Percentiles rank a stretch among this genome's conserved stretches.
These are phyloP conservation scores for Drosophila novamexicana DNA, from an alignment of 1,140 invertebrate species.

Conservation along the genomic window DNA sequence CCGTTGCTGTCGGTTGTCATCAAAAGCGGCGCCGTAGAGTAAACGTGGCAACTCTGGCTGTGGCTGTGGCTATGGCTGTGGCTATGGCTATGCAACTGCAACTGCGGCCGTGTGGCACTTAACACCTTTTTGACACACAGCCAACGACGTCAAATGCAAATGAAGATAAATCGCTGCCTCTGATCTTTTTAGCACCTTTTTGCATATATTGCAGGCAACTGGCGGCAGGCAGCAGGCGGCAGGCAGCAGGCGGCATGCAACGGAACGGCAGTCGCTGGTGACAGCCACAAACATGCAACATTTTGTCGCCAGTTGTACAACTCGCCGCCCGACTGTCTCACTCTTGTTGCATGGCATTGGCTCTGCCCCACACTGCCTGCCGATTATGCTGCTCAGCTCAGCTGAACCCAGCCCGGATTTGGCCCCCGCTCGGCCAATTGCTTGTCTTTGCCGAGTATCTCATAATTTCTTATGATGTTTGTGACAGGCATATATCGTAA, in stretches of 20 bases:
- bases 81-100: slow-evolving; percentile 14
- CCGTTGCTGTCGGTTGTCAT: slow-evolving; percentile 64
- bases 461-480: slow-evolving; percentile 47
- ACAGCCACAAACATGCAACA: slow-evolving; percentile 80
- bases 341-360: slow-evolving; percentile 4
- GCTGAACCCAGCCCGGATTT: slow-evolving; percentile 38
- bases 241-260: slow-evolving; percentile 7
- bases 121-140: slow-evolving; percentile 82
- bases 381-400: slow-evolving; percentile 5
- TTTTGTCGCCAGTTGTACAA: slow-evolving; percentile 80
- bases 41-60: slow-evolving; percentile 29
- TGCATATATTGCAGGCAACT: slow-evolving; percentile 65
- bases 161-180: slow-evolving; percentile 83
- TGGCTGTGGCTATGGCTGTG: slow-evolving; percentile 21
- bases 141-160: slow-evolving; percentile 82
- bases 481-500: slow-evolving; percentile 38
- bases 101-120: slow-evolving; percentile 64
- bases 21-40: slow-evolving; percentile 68
- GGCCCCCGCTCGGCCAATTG: slow-evolving; percentile 10
- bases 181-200: slow-evolving; percentile 84
- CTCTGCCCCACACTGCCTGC: slow-evolving; percentile 19
- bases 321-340: slow-evolving; percentile 26
- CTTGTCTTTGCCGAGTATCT: slow-evolving; percentile 11
- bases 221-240: slow-evolving; percentile 12
- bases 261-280: slow-evolving; percentile 47